These are phyloP conservation scores for Pycnomerus fuliginosus DNA, from an alignment of 2,888 invertebrate species.

Conservation along the genomic window DNA sequence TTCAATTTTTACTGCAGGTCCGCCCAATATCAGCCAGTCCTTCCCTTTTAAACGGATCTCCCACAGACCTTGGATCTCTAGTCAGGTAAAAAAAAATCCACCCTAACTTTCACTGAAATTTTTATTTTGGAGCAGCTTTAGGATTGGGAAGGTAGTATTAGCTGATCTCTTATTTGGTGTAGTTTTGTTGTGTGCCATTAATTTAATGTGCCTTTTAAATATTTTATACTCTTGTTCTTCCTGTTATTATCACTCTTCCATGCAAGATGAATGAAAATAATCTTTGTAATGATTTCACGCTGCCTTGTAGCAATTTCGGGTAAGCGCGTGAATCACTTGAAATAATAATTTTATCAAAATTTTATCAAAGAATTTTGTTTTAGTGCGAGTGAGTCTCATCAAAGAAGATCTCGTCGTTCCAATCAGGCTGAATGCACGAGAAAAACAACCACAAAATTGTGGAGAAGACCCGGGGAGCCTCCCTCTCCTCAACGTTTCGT, in stretches of 20 bases:
- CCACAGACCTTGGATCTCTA: conserved; percentile 58
- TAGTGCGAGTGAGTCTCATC: conserved; percentile 47
- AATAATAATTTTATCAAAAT: conserved; percentile 3
- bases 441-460: conserved; percentile 36
- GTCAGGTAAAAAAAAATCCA: conserved; percentile 54
- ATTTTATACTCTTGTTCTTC: conserved; percentile 56
- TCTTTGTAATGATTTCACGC: conserved; percentile 50
- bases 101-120: neutral
- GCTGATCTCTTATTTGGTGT: conserved; percentile 69
- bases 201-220: conserved; percentile 66
- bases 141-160: conserved; percentile 81
- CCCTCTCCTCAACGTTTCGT: conserved; percentile 41
- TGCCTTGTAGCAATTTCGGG: conserved; percentile 59
- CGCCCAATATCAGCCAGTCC: conserved; percentile 62
- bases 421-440: conserved; percentile 31
- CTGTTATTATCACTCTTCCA: conserved; percentile 31
- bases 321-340: conserved; percentile 46
- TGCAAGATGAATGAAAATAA: conserved; percentile 9
- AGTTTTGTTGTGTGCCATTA: conserved; percentile 65
- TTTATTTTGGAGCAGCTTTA: conserved; percentile 55
- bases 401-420: conserved; percentile 38
- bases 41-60: conserved; percentile 56
- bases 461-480: conserved; percentile 44
- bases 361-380: too few relatives aligned
- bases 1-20: conserved; percentile 49